Conservation (phyloP, 2,888 invertebrate genomes). For the Cecidostiba fungosa region DNA sequence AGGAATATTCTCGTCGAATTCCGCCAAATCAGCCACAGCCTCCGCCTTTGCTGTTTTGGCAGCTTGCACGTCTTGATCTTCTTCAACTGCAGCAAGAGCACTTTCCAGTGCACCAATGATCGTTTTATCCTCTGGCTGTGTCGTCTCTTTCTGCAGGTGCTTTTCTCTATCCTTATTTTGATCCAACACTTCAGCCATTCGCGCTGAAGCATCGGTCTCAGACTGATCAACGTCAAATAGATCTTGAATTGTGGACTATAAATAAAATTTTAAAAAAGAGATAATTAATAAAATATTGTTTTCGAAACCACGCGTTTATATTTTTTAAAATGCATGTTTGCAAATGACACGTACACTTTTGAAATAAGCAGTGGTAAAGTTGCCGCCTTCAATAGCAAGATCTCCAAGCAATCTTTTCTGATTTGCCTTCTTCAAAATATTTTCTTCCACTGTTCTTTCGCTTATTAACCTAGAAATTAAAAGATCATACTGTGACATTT, state of each 20-base stretch:
- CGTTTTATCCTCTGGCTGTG: constrained; percentile 82
- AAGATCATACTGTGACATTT: background rate
- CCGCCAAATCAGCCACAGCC: constrained; percentile 93
- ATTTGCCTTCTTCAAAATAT: constrained; percentile 98
- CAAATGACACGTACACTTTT: constrained; percentile 85
- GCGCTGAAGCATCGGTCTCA: constrained; percentile 83
- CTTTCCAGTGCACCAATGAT: constrained; percentile 87
- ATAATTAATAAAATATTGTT: constrained; percentile 3
- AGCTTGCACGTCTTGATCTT: constrained; percentile 96
- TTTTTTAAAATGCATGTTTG: background rate
- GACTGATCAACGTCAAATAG: constrained; percentile 90
- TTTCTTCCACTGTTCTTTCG: constrained; percentile 98
- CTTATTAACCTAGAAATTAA: constrained; percentile 89
- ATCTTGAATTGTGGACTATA: constrained; percentile 94
- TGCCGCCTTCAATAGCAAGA: constrained; percentile 98
- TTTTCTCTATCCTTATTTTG: constrained; percentile 80
- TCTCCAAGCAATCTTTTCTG: constrained; percentile 98
- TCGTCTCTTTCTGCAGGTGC: constrained; percentile 74
- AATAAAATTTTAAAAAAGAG: constrained; percentile 62
- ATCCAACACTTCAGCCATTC: constrained; percentile 83
- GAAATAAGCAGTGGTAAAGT: constrained; percentile 98
- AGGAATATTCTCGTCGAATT: constrained; percentile 97
- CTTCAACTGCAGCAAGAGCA: constrained; percentile 95
- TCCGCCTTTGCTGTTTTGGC: constrained; percentile 94
- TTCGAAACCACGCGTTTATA: background rate